Evolutionary conservation across 2,113 vertebrate species (phyloP).

Genomic region (Micromys minutus): DNA sequence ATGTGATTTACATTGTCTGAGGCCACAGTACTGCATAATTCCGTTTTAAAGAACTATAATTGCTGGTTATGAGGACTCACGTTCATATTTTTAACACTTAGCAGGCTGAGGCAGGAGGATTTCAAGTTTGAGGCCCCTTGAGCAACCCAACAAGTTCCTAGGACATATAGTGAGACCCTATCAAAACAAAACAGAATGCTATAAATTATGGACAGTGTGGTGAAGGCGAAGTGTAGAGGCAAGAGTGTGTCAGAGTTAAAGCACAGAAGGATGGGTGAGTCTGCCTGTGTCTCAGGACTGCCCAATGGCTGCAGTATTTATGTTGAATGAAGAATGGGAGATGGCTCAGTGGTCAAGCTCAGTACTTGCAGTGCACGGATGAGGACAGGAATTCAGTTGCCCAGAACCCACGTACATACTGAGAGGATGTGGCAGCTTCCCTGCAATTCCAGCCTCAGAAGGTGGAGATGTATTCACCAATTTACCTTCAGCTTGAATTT

Average conservation of each 20-base stretch:
- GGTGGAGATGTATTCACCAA: background rate
- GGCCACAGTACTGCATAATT: background rate
- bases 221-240: background rate
- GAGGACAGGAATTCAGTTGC: background rate
- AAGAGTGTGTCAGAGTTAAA: background rate
- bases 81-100: background rate
- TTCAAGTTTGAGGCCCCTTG: background rate
- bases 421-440: background rate
- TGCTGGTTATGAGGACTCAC: background rate
- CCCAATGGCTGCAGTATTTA: background rate
- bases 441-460: background rate
- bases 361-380: background rate
- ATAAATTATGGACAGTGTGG: background rate
- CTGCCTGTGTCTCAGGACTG: background rate
- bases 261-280: constrained; percentile 11
- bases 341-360: background rate
- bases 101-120: background rate
- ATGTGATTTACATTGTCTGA: background rate
- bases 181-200: background rate
- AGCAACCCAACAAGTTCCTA: background rate
- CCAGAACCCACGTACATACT: background rate
- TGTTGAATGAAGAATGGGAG: background rate
- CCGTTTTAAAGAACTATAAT: constrained; percentile 44
- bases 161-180: background rate
- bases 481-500: background rate